Base-by-base conservation (phyloP, 2,113 vertebrate species). In the Seriola dumerili region DNA sequence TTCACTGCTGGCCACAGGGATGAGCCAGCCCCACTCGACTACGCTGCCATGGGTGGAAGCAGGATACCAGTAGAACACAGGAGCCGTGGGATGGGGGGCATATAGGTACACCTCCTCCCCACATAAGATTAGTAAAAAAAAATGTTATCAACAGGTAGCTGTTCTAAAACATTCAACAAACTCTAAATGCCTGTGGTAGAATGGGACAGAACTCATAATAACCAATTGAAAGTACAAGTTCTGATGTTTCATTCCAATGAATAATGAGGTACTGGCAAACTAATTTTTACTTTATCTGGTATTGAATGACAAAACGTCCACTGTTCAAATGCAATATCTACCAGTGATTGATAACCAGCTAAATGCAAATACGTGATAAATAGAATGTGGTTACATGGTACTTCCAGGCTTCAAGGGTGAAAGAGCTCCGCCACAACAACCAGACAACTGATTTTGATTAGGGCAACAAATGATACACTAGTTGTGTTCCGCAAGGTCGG, bases 1-100 rank as follows among this genome's bases (percentile, higher is more conserved):
- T 67, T 70, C 74, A 75, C 72, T 21, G 75, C 70, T 54, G 71
- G 80, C 88, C 90, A 85, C 86, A 86, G 57, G 72, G 91, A 92
- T 87, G 87, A 91, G 80, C 61, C 86, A 78, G 81, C 46, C 66
- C 72, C 72, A 69, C 67, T 61, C n/a, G 1, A 81, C 55, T 46
- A 12, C 3, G 21, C 76, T 85, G 62, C 62, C 50, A 40, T 44
- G 68, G 64, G 65, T 80, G 81, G 77, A 86, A 73, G 44, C 40
- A 71, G 84, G 85, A 87, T 79, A 85, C 16, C 77, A 67, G 50
- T 63, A 62, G 78, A 84, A 84, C 54, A 23, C 44, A 62, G 40
- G 50, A 64, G 70, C 65, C 63, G 50, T 12, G 23, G 0, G 42
- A 54, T 34, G 38, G 14, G 50, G 42, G 32, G 3, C 44, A 67